A percentile compares a stretch with the other conserved stretches of the same genome.
phyloP scores from a whole-genome alignment of 2,797 vertebrate genomes.

The Acanthopagrus latus region DNA sequence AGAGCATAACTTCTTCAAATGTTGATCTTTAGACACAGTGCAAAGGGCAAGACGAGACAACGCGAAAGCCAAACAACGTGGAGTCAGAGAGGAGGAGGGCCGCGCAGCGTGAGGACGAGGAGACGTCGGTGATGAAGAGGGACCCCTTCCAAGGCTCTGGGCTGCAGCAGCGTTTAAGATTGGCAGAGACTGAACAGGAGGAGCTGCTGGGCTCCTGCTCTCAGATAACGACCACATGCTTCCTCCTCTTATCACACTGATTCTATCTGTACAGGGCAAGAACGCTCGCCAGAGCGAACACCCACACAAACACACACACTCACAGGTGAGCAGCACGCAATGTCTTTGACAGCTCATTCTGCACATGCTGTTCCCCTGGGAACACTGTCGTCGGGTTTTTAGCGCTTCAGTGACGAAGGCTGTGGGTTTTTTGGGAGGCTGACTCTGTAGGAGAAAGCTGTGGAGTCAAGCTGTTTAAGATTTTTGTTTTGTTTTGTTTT shows the following conservation, averaged over 20 bases:
- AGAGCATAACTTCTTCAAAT: too few species aligned
- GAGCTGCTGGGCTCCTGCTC: constrained; percentile 29
- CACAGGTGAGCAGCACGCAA: constrained; percentile 42
- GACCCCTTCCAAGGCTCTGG: not conserved
- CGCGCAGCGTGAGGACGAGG: too few species aligned
- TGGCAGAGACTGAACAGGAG: constrained; percentile 46
- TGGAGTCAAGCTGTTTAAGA: not conserved
- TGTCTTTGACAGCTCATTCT: constrained; percentile 9
- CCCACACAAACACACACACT: constrained; percentile 14
- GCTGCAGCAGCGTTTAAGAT: constrained; percentile 10
- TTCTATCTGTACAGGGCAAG: constrained; percentile 48
- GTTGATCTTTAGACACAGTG: too few species aligned
- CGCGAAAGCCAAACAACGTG: not conserved
- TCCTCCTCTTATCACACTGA: constrained; percentile 68
- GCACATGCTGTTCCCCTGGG: constrained; percentile 24
- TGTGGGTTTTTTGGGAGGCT: not conserved
- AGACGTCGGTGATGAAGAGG: not conserved
- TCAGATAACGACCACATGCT: constrained; percentile 66
- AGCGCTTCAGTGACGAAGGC: not conserved
- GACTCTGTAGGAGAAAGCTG: not conserved
- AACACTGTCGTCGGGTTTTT: not conserved
- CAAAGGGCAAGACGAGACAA: not conserved
- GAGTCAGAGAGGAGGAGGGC: not conserved
- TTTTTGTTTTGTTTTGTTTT: too few species aligned
- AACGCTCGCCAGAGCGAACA: constrained; percentile 29